Percentiles rank a stretch among this genome's conserved stretches.
phyloP scores from a whole-genome alignment of 1,140 invertebrate genomes.

The Drosophila baimaii region DNA sequence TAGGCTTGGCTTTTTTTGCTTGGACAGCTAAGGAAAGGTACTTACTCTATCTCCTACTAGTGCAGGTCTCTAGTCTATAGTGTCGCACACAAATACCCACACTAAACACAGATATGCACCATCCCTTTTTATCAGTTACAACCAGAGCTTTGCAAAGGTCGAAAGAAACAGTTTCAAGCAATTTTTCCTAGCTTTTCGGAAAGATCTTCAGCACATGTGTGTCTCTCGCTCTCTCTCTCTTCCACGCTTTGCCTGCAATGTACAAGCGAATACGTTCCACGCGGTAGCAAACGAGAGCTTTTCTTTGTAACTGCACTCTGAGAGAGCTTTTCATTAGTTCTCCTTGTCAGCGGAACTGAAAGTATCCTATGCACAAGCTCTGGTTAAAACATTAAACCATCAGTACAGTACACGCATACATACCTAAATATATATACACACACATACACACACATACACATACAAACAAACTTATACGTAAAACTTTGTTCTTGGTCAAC shows the following conservation, averaged over 20 bases:
- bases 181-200: too few relatives aligned
- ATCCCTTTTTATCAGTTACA: neutral
- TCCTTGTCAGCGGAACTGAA: neutral
- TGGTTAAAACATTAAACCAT: constrained; percentile 7
- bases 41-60: neutral
- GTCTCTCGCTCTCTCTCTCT: neutral
- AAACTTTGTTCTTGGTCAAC: constrained; percentile 33
- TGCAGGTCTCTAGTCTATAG: constrained; percentile 5
- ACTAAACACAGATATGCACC: neutral
- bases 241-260: neutral
- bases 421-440: constrained; percentile 12
- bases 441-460: neutral
- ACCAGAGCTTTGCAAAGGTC: too few relatives aligned
- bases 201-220: neutral
- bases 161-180: too few relatives aligned
- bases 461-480: constrained; percentile 19
- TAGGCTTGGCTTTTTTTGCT: too few relatives aligned
- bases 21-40: too few relatives aligned
- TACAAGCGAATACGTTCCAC: too few relatives aligned
- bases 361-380: neutral
- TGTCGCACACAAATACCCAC: neutral
- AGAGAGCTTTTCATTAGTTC: neutral
- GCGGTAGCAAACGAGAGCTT: too few relatives aligned
- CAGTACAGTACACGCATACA: neutral
- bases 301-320: too few relatives aligned